phyloP scores from a whole-genome alignment of 2,888 invertebrate species.

The Neocrepidodera transversa region DNA sequence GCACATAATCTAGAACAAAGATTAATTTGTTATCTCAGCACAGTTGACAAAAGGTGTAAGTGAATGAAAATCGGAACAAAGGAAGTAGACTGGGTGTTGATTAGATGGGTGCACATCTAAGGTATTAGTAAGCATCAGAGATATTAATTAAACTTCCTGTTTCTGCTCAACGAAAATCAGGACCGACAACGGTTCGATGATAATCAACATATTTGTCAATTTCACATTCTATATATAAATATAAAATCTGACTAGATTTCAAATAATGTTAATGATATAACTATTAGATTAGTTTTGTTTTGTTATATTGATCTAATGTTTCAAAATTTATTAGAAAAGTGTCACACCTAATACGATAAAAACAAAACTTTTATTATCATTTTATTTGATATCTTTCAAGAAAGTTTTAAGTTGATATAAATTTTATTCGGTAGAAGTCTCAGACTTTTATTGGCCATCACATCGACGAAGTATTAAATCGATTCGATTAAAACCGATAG shows the following conservation, averaged over 20 bases:
- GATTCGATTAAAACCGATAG: neutral
- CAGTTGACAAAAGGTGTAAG: slow-evolving; percentile 7
- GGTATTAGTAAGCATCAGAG: slow-evolving; percentile 9
- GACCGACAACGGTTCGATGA: neutral
- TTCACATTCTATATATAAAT: neutral
- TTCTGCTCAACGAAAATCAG: slow-evolving; percentile 5
- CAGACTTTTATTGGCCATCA: slow-evolving; percentile 1
- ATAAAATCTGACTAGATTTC: no score
- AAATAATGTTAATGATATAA: no score
- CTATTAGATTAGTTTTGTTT: no score
- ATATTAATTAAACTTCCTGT: slow-evolving; percentile 6
- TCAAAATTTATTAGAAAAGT: no score
- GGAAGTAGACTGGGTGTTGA: slow-evolving; percentile 6
- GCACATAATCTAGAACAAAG: neutral
- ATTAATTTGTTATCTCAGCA: neutral
- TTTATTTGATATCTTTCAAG: neutral
- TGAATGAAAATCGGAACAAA: slow-evolving; percentile 10
- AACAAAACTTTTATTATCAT: slow-evolving; percentile 7
- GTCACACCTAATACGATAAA: neutral
- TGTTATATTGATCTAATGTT: no score
- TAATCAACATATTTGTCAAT: slow-evolving; percentile 3
- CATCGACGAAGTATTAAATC: neutral
- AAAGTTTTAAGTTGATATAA: slow-evolving; percentile 1
- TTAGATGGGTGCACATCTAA: slow-evolving; percentile 10
- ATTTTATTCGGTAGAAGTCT: neutral